Evolutionary conservation across 2,888 invertebrate genomes (phyloP), one percentile per base, ranked within the genome.

Genomic region (Leptura quadrifasciata): DNA sequence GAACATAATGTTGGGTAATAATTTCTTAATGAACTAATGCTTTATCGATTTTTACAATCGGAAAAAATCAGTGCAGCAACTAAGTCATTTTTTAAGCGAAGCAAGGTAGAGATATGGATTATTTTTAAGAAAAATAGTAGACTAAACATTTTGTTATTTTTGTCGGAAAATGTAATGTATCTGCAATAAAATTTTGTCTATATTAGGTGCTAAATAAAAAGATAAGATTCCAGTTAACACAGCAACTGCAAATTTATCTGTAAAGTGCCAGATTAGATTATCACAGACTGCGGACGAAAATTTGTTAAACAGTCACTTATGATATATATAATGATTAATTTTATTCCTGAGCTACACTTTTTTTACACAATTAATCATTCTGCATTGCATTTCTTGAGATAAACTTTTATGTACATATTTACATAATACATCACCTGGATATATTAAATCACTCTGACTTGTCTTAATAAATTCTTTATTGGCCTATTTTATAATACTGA

Each of bases 21-120:
- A 24, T 63, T 35, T 63, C 63, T 1, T 20, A 63, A 63, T 20
- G 31, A 63, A 63, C 39, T 35, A 18, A 35, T 39, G 63, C 63
- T 63, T 63, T 18, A 63, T 17, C 39, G 39, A 63, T 18, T 39
- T 31, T 63, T 63, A 18, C 63, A 18, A 21, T 47, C n/a, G 47
- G n/a, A 0, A 5, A 4, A 47, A 47, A n/a, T 47, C 39, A 39
- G 3, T 3, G 10, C 39, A 2, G 39, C 15, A 39, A 12, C 12
- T 31, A 24, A 24, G 27, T 8, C 27, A 31, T 8, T 0, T 31
- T 31, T 31, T 31, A 8, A 31, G 27, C 27, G 6, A 5, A 31
- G 27, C 27, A 0, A 31, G 27, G 8, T 8, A 31, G 5, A 31
- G 5, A 31, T 31, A 8, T 31, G 27, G 6, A 31, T 31, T 31